Base-by-base conservation (phyloP, 2,888 invertebrate genomes). In the Horisme vitalbata region DNA sequence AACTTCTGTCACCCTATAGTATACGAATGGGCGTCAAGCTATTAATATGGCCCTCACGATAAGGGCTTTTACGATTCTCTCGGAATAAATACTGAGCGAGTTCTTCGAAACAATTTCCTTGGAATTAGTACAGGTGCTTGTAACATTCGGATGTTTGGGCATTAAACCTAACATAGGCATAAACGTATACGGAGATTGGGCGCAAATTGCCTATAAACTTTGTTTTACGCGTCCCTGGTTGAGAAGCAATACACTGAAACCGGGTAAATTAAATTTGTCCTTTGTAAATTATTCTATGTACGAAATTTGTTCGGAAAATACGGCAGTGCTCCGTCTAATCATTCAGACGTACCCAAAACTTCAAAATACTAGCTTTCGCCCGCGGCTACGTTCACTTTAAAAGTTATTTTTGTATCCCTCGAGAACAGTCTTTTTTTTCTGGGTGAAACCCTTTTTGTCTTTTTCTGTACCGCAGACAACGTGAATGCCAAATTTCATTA, bases 21-120 rank as follows among this genome's bases (percentile, higher is more conserved):
- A 48, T 53, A 54, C 61, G 51, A 59, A 52, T 47, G 45, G 53
- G 45, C 59, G 63, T 58, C 47, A 45, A 60, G 58, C 58, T 57
- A 61, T 61, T 56, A 65, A 71, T 67, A 72, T 59, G 46, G 55
- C 37, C 53, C 52, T 51, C 59, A 45, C 55, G 54, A 66, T 68
- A 65, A 62, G 62, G 45, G 50, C 56, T 55, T 62, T 63, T 63
- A 65, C 61, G 63, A 55, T 57, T 57, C 46, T 31, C 49, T 33
- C 46, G 44, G 52, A 39, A 56, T 53, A 66, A 67, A 67, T 56
- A 72, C 54, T 47, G 53, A 45, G 37, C 38, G 37, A 39, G 28
- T 52, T 45, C 47, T 37, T 21, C 8, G 41, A 55, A 55, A 45
- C 45, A 39, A 44, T 43, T 48, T 44, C 39, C 18, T 14, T 11